Evolutionary conservation across 2,113 vertebrate species (phyloP).

Genomic region (Embiotoca jacksoni): DNA sequence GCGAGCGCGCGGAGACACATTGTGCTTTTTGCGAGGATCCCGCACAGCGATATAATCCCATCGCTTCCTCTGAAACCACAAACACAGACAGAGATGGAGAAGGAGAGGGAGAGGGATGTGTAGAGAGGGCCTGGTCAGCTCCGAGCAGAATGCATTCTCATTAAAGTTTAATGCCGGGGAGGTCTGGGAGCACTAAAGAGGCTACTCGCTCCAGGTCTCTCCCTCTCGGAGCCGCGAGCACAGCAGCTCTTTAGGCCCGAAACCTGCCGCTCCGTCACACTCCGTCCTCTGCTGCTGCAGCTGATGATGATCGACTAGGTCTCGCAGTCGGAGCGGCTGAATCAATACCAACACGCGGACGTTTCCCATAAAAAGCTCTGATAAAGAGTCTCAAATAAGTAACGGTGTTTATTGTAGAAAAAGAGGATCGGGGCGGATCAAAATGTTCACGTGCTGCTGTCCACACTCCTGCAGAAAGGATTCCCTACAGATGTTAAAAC

Average conservation of each 20-base stretch:
- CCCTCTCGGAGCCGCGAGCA: neutral
- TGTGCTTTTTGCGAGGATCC: neutral
- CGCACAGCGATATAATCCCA: slow-evolving; percentile 21
- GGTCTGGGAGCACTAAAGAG: slow-evolving; percentile 73
- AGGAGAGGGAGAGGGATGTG: slow-evolving; percentile 9
- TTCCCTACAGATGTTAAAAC: too few relatives aligned
- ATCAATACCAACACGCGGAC: slow-evolving; percentile 44
- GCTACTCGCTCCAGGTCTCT: slow-evolving; percentile 53
- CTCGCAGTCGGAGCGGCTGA: slow-evolving; percentile 42
- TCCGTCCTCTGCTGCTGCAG: slow-evolving; percentile 16
- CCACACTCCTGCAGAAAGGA: too few relatives aligned
- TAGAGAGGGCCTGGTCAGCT: slow-evolving; percentile 51
- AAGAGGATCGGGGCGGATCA: too few relatives aligned
- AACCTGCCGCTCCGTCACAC: slow-evolving; percentile 24
- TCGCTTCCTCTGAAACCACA: slow-evolving; percentile 51
- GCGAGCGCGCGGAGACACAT: neutral
- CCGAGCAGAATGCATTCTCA: slow-evolving; percentile 67
- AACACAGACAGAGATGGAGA: slow-evolving; percentile 45
- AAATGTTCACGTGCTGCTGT: too few relatives aligned
- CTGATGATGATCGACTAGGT: slow-evolving; percentile 67
- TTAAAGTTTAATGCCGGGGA: slow-evolving; percentile 76
- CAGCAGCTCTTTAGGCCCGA: neutral
- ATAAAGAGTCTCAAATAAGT: too few relatives aligned
- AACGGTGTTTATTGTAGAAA: too few relatives aligned
- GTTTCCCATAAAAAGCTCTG: slow-evolving; percentile 14